Evolutionary conservation across 2,888 invertebrate species (phyloP), one percentile per base, ranked within the genome.

Genomic region (Drosophila gaucha): DNA sequence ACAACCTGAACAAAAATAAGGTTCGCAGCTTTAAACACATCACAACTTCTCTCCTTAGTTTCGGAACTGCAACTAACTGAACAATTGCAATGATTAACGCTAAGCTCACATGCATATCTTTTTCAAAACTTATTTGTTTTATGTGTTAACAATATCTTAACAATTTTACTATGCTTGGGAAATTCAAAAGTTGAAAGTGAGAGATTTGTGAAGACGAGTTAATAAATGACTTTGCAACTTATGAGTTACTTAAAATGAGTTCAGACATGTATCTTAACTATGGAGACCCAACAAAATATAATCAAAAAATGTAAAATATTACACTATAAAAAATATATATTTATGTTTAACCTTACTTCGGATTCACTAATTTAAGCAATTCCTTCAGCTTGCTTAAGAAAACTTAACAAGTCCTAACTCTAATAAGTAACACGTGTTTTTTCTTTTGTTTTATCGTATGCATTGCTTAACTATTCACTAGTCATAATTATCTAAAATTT

Each of bases 11-110:
- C 30, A 50, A 3, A 8, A 63, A 12, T 8, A 75, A 5, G 6
- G 5, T 9, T 26, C 3, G 30, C 3, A 75, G n/a, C 4, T 12
- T 50, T 6, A 26, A 55, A 18, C 6, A 54, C 57, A 75, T 75
- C 31, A 12, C 8, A 20, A 30, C 57, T 55, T 41, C 1, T 18
- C 24, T 14, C 5, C 20, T 8, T 1, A 1, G 14, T 6, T 36
- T 6, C 26, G 3, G 8, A 26, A 20, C 14, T 2, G 2, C 5
- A 47, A 66, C 59, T 66, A 26, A 50, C 31, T 41, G 16, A 28
- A 24, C 2, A 12, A 20, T 31, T 14, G n/a, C 4, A 14, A 5
- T 33, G 0, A n/a, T 3, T 3, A 8, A 9, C 3, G 5, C 5
- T n/a, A 10, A 18, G 1, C n/a, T 22, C n/a, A n/a, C 3, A n/a